Conservation (phyloP, 2,113 vertebrate species). For the Mola mola region DNA sequence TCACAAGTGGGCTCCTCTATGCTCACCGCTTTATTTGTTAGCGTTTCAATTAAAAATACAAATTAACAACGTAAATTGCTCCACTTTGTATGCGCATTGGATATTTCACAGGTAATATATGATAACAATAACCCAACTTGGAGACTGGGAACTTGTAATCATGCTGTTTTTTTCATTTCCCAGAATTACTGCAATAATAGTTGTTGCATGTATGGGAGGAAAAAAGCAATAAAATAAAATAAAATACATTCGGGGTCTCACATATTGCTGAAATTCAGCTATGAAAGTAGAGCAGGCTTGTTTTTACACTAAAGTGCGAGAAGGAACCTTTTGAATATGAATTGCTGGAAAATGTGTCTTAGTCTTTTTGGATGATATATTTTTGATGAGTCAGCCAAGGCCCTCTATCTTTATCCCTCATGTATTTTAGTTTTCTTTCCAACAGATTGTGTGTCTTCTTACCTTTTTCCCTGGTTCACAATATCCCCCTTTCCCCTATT, state of each 20-base stretch:
- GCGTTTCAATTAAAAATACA: slow-evolving; percentile 21
- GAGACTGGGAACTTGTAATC: neutral
- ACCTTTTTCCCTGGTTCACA: slow-evolving; percentile 17
- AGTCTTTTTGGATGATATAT: neutral
- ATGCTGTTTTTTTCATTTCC: neutral
- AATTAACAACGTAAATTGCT: slow-evolving; percentile 1
- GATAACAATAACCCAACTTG: neutral
- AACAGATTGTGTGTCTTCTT: no score
- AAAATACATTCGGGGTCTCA: slow-evolving; percentile 21
- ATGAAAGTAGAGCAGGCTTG: slow-evolving; percentile 9
- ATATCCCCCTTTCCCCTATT: slow-evolving; percentile 41
- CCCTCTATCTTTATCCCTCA: slow-evolving; percentile 3
- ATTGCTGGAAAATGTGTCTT: slow-evolving; percentile 15
- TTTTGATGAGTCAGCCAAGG: neutral
- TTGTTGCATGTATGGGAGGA: slow-evolving; percentile 1
- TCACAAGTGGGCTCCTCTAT: neutral
- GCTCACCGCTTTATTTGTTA: neutral
- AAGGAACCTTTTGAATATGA: slow-evolving; percentile 17
- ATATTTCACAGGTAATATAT: neutral
- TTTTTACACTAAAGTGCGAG: slow-evolving; percentile 10
- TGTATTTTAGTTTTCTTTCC: slow-evolving; percentile 21
- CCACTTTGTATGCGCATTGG: neutral
- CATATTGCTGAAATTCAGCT: slow-evolving; percentile 2
- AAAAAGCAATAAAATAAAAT: slow-evolving; percentile 34
- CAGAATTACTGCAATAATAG: slow-evolving; percentile 30